Base-by-base conservation (phyloP, 2,797 vertebrate genomes). In the Phataginus tricuspis region DNA sequence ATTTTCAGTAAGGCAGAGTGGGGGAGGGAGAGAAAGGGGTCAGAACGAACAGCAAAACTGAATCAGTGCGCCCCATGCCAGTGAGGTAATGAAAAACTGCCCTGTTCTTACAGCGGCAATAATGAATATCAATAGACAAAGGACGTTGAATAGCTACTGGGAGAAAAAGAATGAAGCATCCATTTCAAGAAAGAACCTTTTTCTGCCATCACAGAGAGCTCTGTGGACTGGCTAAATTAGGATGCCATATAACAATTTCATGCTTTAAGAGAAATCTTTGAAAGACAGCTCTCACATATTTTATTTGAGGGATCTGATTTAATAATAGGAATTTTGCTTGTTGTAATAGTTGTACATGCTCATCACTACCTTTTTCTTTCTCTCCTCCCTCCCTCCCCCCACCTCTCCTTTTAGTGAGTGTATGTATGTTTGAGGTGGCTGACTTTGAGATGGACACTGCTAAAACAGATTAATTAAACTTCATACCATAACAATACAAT, bases 81-180 rank as follows among this genome's bases (percentile, higher is more conserved):
- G 98, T 96, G 96, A 98, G 98, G 98, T 97, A 94, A 98, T 98
- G 98, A 98, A 98, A 98, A 98, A 37, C 96, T 93, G 78, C 97
- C 98, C 90, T 98, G 98, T 98, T 98, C 97, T 96, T 98, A 93
- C 95, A 97, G 96, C 1, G 87, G 97, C 95, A 97, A 98, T 98
- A 98, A 98, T 97, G 98, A 98, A 96, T 97, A 98, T 98, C 98
- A 98, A 98, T 95, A 98, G 97, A 97, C 94, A 98, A 98, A 98
- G 96, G 75, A 29, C 37, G 64, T 86, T 97, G 97, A 98, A 97
- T 92, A 98, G 97, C 92, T 96, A 97, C 94, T 98, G 96, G 71
- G 84, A 96, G 93, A 94, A 98, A 95, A 94, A 97, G 94, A 98
- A 97, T 93, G 98, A 98, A 86, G 97, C 96, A 96, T 96, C 97